Conservation (phyloP, 1,140 invertebrate genomes). For the Pectinophora gossypiella region DNA sequence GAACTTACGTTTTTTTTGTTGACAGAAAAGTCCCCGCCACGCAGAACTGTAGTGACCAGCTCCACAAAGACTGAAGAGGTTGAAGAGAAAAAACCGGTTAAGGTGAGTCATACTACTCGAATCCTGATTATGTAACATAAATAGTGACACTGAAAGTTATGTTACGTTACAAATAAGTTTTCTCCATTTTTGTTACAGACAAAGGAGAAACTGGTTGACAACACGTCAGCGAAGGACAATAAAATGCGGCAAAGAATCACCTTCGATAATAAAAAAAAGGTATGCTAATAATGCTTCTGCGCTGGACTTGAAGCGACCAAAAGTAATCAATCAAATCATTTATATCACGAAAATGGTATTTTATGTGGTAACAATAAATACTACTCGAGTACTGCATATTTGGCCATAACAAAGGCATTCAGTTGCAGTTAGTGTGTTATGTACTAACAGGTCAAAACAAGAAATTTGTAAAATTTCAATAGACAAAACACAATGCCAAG, state of each 20-base stretch:
- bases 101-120: constrained; percentile 21
- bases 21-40: constrained; percentile 46
- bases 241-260: constrained; percentile 42
- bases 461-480: no score
- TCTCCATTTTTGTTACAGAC: constrained; percentile 21
- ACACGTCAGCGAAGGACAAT: constrained; percentile 10
- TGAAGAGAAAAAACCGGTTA: constrained; percentile 28
- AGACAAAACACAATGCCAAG: no score
- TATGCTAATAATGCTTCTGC: no score
- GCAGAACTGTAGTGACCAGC: constrained; percentile 30
- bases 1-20: constrained; percentile 12
- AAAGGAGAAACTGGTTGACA: constrained; percentile 22
- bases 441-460: no score
- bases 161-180: background rate
- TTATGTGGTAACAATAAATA: no score
- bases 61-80: constrained; percentile 29
- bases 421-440: no score
- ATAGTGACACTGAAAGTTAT: background rate
- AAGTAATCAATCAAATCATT: no score
- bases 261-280: constrained; percentile 43
- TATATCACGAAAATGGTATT: no score
- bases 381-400: no score
- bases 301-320: no score
- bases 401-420: no score
- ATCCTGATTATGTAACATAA: background rate